Base-by-base conservation (phyloP, 1,140 invertebrate genomes). In the Zaprionus davidi region DNA sequence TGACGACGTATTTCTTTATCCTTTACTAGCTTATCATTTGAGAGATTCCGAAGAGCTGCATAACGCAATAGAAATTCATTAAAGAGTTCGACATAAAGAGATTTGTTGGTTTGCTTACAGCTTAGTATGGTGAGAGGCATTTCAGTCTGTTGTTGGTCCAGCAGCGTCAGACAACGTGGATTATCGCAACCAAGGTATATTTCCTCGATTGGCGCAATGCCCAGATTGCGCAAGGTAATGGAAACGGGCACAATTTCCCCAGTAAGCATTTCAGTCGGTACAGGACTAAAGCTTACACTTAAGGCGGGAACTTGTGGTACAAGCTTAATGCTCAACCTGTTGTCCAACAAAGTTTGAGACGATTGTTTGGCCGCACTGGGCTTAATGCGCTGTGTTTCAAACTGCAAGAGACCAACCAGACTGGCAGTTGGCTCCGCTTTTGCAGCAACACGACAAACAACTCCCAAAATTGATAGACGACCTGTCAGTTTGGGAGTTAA, bases 281-380 rank as follows among this genome's bases (percentile, higher is more conserved):
- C 93, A 76, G 95, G 94, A 49, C 93, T 94, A 80, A 97, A 96
- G 31, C 93, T 94, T 92, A 97, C 96, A 93, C 96, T 95, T 81
- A 97, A 93, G 85, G 95, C 95, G 1, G 97, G 96, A n/a, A 95
- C 94, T 65, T 94, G 94, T 3, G 96, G 94, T 28, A 96, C 94
- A 51, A 96, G 93, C 76, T 94, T 94, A 68, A 97, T 95, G 67
- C 94, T 93, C 20, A 97, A 91, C 81, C 95, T 93, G 66, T 94
- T 94, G 88, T 96, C 95, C 51, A 92, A 83, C 4, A 93, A 92
- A 24, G 93, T 94, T 34, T 93, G 76, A 26, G 93, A 90, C 28
- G 93, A 92, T 22, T 92, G 93, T 20, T 92, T 91, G 93, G 94
- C 44, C 79, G 76, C 70, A 93, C 94, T 49, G 77, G 94, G 38